Evolutionary conservation across 2,113 vertebrate species (phyloP).

Genomic region (Himantopus leucocephalus): DNA sequence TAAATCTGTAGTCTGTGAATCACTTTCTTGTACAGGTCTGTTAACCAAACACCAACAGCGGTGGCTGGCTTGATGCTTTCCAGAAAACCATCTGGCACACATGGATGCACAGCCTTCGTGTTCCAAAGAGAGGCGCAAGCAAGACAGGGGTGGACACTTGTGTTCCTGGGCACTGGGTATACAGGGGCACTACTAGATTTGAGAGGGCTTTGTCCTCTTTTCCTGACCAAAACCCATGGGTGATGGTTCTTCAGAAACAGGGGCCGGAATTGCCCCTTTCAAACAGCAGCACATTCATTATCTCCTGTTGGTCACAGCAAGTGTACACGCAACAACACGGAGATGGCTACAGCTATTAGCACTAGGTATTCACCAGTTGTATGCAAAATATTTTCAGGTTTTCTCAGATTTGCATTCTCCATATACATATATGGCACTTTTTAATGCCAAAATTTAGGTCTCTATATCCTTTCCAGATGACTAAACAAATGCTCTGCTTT

Average conservation of each 20-base stretch:
- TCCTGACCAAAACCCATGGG: neutral
- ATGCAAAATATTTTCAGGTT: neutral
- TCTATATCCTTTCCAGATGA: neutral
- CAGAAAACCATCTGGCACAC: neutral
- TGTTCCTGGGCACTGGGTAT: neutral
- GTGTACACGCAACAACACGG: neutral
- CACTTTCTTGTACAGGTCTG: constrained; percentile 17
- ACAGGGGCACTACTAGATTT: neutral
- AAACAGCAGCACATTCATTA: neutral
- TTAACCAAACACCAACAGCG: neutral
- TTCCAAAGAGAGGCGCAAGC: neutral
- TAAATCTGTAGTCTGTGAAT: constrained; percentile 59
- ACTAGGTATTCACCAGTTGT: neutral
- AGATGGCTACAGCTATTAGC: neutral
- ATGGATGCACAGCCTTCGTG: neutral
- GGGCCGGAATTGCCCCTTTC: neutral
- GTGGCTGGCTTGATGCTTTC: neutral
- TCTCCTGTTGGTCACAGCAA: neutral
- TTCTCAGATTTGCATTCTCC: neutral
- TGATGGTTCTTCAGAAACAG: neutral
- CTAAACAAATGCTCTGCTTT: neutral
- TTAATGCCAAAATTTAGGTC: neutral
- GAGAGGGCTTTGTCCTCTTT: neutral
- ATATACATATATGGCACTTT: neutral
- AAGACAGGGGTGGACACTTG: neutral